Conservation (phyloP, 1,140 invertebrate genomes). For the Aethina tumida region DNA sequence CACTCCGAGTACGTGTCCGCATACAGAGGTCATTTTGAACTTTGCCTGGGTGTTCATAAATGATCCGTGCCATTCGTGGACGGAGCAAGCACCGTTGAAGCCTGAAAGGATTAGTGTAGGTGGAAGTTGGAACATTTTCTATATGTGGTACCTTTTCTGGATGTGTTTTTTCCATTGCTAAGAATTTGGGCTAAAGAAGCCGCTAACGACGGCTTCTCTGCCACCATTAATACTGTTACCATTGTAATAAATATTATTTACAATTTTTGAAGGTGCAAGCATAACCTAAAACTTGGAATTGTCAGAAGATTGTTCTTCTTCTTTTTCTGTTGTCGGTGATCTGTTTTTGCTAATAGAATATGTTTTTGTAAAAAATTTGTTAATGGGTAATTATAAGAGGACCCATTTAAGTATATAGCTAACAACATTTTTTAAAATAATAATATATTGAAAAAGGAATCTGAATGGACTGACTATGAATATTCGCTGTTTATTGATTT, state of each 20-base stretch:
- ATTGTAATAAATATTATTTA: constrained; percentile 38
- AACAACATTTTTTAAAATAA: neutral
- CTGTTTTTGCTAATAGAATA: neutral
- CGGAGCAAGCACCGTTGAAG: constrained; percentile 79
- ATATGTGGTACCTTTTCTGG: constrained; percentile 69
- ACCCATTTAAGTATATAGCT: neutral
- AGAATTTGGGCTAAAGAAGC: constrained; percentile 90
- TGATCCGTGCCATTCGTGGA: constrained; percentile 86
- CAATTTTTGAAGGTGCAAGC: neutral
- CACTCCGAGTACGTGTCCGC: constrained; percentile 94
- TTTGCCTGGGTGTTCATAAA: constrained; percentile 64
- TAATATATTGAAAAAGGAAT: no score
- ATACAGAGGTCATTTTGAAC: constrained; percentile 97
- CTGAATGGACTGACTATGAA: no score
- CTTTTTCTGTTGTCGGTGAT: neutral
- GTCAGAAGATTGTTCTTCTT: no score
- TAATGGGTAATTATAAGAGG: neutral
- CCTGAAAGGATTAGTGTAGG: constrained; percentile 48
- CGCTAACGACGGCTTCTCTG: constrained; percentile 97
- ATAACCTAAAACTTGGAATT: constrained; percentile 10
- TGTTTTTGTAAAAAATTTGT: neutral
- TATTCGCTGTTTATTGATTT: no score
- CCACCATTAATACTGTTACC: constrained; percentile 96
- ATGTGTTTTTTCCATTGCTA: constrained; percentile 72
- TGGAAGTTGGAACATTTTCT: constrained; percentile 8